A percentile compares a stretch with the other conserved stretches of the same genome.
phyloP scores from a whole-genome alignment of 2,113 vertebrate genomes.

The Arvicanthis niloticus region DNA sequence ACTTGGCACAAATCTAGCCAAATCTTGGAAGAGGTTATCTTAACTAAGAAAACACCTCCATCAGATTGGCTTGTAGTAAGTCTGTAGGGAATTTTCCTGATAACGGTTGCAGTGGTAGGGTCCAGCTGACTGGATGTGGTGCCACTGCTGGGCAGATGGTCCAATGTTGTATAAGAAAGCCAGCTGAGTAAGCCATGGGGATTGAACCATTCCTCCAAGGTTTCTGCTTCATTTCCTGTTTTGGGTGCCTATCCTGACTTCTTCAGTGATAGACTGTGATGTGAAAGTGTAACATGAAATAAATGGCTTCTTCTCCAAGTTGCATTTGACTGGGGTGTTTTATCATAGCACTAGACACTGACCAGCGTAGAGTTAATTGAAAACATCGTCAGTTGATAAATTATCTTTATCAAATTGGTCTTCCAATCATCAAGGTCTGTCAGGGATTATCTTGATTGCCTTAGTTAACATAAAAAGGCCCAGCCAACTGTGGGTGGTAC shows the following conservation, averaged over 20 bases:
- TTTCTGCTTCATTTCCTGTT: neutral
- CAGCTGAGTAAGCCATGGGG: neutral
- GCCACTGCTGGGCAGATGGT: neutral
- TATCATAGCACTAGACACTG: neutral
- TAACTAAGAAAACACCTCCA: neutral
- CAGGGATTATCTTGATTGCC: neutral
- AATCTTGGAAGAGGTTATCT: neutral
- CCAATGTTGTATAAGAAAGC: neutral
- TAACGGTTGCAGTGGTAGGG: too few relatives aligned
- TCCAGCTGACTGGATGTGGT: neutral
- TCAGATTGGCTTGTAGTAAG: neutral
- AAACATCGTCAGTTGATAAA: neutral
- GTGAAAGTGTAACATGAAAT: neutral
- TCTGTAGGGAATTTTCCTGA: neutral
- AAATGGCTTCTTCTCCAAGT: neutral
- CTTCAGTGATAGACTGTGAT: neutral
- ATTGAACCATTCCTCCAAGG: neutral
- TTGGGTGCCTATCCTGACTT: neutral
- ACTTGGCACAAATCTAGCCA: neutral
- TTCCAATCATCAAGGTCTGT: too few relatives aligned
- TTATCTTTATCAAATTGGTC: neutral
- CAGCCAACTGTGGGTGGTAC: neutral
- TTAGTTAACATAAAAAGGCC: neutral
- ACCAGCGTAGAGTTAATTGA: neutral
- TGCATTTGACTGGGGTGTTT: neutral